Base-by-base conservation (phyloP, 1,140 invertebrate species). In the Penaeus chinensis region DNA sequence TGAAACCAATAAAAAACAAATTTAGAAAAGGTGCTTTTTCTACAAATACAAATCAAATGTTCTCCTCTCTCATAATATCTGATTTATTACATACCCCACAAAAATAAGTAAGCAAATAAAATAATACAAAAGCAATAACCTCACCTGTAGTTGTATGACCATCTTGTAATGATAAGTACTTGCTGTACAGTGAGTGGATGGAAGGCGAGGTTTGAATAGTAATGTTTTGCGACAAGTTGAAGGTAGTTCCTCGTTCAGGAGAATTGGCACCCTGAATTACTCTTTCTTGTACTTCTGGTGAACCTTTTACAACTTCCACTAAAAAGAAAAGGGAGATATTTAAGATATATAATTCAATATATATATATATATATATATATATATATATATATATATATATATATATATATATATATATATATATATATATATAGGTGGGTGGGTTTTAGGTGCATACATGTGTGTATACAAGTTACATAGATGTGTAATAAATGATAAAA, bases 251-350 rank as follows among this genome's bases (percentile, higher is more conserved):
- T 18, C 62, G 66, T 74, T 74, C 80, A 32, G 54, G 54, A 54
- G 78, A 80, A 65, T 74, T 76, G n/a, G 86, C 86, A 66, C 86
- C 81, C 42, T 78, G 86, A 24, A 87, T 87, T 78, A 87, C 47
- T 87, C 81, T 74, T 54, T 87, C 86, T 77, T 87, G 86, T 32
- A 87, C 71, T 32, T 87, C 86, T 74, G 69, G 80, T 61, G 86
- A 54, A 22, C 86, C 86, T 81, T 87, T 87, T 7, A 82, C 86
- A 82, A 82, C 80, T 24, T 87, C 86, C 86, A 87, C 86, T 87
- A 63, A 13, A 54, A 54, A 54, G 54, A 54, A 54, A 54, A 54
- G 11, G 54, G 16, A 54, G 16, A 54, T 54, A 16, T 54, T 10
- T 54, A 16, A 13, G 1, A 54, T 2, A 10, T 11, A 54, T 54